Conservation (phyloP, 1,140 invertebrate species). For the Drosophila baimaii region DNA sequence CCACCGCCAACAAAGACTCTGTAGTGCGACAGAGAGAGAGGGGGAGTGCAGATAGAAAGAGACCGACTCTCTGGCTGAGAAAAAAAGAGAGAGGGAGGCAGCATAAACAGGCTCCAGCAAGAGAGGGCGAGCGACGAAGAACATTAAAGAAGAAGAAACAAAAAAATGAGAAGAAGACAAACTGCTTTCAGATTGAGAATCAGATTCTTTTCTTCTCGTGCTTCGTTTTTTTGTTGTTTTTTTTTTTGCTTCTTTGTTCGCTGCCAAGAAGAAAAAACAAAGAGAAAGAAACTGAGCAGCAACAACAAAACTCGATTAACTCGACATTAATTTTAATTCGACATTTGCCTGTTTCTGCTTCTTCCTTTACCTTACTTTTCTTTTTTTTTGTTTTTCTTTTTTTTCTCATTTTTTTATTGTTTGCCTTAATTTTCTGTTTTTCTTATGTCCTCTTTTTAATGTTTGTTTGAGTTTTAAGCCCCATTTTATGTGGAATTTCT, state of each 20-base stretch:
- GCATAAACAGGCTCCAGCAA: slow-evolving; percentile 62
- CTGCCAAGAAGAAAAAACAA: slow-evolving; percentile 27
- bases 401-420: slow-evolving; percentile 45
- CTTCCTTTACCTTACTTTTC: slow-evolving; percentile 29
- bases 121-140: slow-evolving; percentile 32
- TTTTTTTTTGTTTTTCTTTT: slow-evolving; percentile 12
- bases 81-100: slow-evolving; percentile 13
- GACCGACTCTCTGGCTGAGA: too few species aligned
- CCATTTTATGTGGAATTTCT: slow-evolving; percentile 57
- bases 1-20: slow-evolving; percentile 53
- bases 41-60: slow-evolving; percentile 24
- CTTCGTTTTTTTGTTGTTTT: slow-evolving; percentile 19
- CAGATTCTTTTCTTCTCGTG: slow-evolving; percentile 67
- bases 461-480: slow-evolving; percentile 52
- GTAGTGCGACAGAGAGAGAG: slow-evolving; percentile 43
- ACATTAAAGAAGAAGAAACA: slow-evolving; percentile 24
- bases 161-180: slow-evolving; percentile 73
- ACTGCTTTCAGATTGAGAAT: slow-evolving; percentile 77
- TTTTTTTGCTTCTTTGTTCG: slow-evolving; percentile 60
- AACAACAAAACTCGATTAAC: slow-evolving; percentile 82
- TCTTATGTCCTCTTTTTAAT: slow-evolving; percentile 31
- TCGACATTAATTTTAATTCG: slow-evolving; percentile 83
- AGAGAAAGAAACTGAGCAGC: slow-evolving; percentile 49
- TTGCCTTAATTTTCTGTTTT: slow-evolving; percentile 42
- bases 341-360: slow-evolving; percentile 58